A percentile compares a stretch with the other conserved stretches of the same genome.
phyloP scores from a whole-genome alignment of 1,140 invertebrate genomes.

The Heterodera carotae region DNA sequence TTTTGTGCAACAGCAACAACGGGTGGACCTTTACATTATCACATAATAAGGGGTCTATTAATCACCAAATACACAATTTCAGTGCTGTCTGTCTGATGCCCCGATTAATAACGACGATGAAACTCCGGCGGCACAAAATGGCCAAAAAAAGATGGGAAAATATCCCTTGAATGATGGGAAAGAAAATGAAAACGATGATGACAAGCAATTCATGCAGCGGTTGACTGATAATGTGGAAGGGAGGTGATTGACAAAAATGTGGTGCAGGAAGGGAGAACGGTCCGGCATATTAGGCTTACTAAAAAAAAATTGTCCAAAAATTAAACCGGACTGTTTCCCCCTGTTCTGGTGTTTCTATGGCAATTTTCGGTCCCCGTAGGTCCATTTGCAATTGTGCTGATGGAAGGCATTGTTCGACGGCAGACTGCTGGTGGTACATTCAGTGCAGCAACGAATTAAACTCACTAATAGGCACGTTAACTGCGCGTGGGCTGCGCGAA shows the following conservation, averaged over 20 bases:
- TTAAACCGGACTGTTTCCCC: background rate
- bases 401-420: background rate
- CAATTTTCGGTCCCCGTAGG: background rate
- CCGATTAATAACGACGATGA: background rate
- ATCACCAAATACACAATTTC: background rate
- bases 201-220: background rate
- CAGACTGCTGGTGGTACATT: background rate
- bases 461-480: background rate
- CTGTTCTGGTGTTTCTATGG: background rate
- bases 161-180: background rate
- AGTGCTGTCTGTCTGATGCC: background rate
- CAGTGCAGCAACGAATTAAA: background rate
- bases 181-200: background rate
- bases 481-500: background rate
- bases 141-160: background rate
- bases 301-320: background rate
- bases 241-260: no score
- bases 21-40: background rate
- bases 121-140: no score
- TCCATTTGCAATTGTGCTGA: background rate
- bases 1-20: background rate
- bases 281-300: background rate
- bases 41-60: no score
- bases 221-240: conserved; percentile 7
- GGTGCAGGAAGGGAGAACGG: no score